Evolutionary conservation across 2,888 invertebrate genomes (phyloP).

Genomic region (Sesamia inferens): DNA sequence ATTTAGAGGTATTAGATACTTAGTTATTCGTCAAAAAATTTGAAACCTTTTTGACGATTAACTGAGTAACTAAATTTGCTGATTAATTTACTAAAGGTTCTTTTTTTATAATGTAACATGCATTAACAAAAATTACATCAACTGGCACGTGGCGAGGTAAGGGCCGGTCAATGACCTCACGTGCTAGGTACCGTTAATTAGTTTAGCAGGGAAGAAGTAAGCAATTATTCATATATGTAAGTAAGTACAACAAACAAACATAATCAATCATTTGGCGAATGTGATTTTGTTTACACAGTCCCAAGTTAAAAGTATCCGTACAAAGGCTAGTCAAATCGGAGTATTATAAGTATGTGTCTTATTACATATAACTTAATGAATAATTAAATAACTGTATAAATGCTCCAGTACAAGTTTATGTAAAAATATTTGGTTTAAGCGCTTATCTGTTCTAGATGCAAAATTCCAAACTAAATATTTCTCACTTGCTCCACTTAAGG

Average conservation of each 20-base stretch:
- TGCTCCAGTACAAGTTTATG: neutral
- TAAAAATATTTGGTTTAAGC: neutral
- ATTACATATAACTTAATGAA: neutral
- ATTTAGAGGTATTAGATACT: neutral
- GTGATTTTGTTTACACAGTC: conserved; percentile 12
- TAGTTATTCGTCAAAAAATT: neutral
- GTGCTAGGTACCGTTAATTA: conserved; percentile 81
- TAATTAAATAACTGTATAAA: neutral
- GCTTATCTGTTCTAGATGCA: neutral
- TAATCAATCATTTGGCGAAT: conserved; percentile 54
- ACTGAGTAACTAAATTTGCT: neutral
- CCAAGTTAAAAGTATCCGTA: neutral
- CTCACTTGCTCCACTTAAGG: neutral
- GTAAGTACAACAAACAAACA: conserved; percentile 47
- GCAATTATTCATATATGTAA: conserved; percentile 65
- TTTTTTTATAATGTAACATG: conserved; percentile 61
- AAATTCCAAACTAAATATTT: conserved; percentile 3
- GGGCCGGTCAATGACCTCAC: conserved; percentile 84
- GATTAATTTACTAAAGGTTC: conserved; percentile 49
- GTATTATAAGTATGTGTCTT: neutral
- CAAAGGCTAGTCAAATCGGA: neutral
- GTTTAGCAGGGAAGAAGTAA: conserved; percentile 78
- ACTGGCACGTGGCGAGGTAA: conserved; percentile 76
- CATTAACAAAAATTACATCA: conserved; percentile 65
- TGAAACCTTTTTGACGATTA: too few species aligned